Conservation (phyloP, 2,113 vertebrate genomes). For the Oncorhynchus mykiss region DNA sequence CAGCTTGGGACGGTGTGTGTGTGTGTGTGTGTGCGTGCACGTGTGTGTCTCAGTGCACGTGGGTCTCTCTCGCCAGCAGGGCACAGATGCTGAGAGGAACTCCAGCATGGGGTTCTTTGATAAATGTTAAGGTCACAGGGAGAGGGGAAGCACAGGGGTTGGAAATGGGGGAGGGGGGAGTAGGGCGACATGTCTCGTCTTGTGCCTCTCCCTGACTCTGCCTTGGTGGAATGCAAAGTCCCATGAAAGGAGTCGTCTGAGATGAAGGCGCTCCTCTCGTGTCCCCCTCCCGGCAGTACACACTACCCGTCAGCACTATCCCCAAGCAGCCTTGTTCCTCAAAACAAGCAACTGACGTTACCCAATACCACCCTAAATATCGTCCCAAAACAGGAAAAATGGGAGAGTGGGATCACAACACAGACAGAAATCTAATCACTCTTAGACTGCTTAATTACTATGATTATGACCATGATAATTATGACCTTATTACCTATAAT, state of each 20-base stretch:
- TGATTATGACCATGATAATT: conserved; percentile 61
- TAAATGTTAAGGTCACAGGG: conserved; percentile 88
- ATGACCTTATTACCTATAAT: conserved; percentile 50
- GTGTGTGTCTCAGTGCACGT: conserved; percentile 25
- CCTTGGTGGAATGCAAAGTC: conserved; percentile 79
- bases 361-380: conserved; percentile 5
- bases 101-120: conserved; percentile 86
- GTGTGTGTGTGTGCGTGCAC: conserved; percentile 67
- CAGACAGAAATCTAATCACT: conserved; percentile 54
- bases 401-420: conserved; percentile 50
- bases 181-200: conserved; percentile 80
- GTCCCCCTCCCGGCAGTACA: conserved; percentile 26
- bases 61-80: conserved; percentile 69
- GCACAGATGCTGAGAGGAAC: conserved; percentile 86
- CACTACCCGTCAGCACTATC: conserved; percentile 70
- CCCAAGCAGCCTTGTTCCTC: conserved; percentile 1
- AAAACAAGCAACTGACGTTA: conserved; percentile 36
- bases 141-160: conserved; percentile 49
- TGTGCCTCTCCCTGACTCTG: conserved; percentile 84
- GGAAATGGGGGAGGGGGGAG: conserved; percentile 40
- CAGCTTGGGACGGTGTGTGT: conserved; percentile 83
- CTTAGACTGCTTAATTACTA: conserved; percentile 57
- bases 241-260: conserved; percentile 76
- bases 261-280: conserved; percentile 52
- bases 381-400: conserved; percentile 50